Conservation (phyloP, 2,797 vertebrate species). For the Enteromius treurensis region DNA sequence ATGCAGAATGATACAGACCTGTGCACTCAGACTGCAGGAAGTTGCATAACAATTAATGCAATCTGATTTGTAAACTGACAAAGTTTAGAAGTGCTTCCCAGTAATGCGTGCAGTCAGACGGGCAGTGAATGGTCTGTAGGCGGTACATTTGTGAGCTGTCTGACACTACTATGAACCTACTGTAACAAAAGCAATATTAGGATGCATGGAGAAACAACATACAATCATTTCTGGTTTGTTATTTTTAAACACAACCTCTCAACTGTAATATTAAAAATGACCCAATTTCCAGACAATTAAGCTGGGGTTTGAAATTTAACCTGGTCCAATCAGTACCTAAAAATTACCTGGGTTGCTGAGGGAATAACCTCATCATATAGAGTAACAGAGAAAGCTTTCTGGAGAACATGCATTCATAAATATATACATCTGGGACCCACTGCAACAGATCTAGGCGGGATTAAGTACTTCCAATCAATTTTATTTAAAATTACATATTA, state of each 20-base stretch:
- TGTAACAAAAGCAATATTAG: neutral
- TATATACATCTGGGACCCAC: neutral
- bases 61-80: slow-evolving; percentile 16
- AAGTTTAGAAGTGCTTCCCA: neutral
- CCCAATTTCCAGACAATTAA: slow-evolving; percentile 4
- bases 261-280: neutral
- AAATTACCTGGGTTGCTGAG: slow-evolving; percentile 2
- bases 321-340: slow-evolving; percentile 9
- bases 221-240: neutral
- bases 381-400: slow-evolving; percentile 19
- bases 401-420: neutral
- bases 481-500: neutral
- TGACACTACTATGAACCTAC: neutral
- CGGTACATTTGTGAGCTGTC: neutral
- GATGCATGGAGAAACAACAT: neutral
- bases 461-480: neutral
- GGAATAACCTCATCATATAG: slow-evolving; percentile 19
- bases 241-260: slow-evolving; percentile 2
- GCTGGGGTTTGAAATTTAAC: neutral
- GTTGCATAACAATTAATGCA: slow-evolving; percentile 16
- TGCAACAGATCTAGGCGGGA: neutral
- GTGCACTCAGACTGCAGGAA: neutral
- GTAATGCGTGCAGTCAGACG: neutral
- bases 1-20: neutral
- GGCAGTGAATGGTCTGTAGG: neutral